These are phyloP conservation scores for Tadarida brasiliensis DNA, from an alignment of 2,797 vertebrate species.

Conservation along the genomic window DNA sequence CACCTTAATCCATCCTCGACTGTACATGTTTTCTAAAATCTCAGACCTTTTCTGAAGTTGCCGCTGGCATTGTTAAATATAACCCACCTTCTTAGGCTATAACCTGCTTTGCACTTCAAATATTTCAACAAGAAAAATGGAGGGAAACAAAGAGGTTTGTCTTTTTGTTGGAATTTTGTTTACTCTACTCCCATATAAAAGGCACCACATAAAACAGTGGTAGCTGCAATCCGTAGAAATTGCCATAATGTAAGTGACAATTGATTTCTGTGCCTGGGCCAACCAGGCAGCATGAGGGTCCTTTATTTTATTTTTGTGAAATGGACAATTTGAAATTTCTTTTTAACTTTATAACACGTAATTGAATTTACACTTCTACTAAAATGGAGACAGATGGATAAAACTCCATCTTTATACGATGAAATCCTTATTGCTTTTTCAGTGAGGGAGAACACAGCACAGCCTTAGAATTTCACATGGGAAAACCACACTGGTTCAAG, in stretches of 20 bases:
- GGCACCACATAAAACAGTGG: not conserved
- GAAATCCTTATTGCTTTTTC: conserved; percentile 16
- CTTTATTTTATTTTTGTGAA: conserved; percentile 63
- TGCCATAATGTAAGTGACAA: not conserved
- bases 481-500: not conserved
- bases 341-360: conserved; percentile 52
- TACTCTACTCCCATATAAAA: conserved; percentile 10
- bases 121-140: not conserved
- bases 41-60: not conserved
- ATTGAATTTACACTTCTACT: conserved; percentile 47
- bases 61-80: not conserved
- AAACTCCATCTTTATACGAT: conserved; percentile 35
- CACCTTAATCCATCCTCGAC: not conserved
- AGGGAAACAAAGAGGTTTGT: not conserved
- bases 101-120: not conserved
- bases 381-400: conserved; percentile 18
- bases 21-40: not conserved
- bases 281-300: not conserved
- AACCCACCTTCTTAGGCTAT: not conserved
- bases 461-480: not conserved
- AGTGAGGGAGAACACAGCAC: not conserved
- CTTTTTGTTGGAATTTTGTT: not conserved
- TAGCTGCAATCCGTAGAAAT: not conserved
- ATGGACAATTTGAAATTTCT: conserved; percentile 58
- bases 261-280: not conserved